Percentiles rank a stretch among this genome's conserved stretches.
These are phyloP conservation scores for Aleiodes alternator DNA, from an alignment of 2,888 invertebrate species.

Conservation along the genomic window DNA sequence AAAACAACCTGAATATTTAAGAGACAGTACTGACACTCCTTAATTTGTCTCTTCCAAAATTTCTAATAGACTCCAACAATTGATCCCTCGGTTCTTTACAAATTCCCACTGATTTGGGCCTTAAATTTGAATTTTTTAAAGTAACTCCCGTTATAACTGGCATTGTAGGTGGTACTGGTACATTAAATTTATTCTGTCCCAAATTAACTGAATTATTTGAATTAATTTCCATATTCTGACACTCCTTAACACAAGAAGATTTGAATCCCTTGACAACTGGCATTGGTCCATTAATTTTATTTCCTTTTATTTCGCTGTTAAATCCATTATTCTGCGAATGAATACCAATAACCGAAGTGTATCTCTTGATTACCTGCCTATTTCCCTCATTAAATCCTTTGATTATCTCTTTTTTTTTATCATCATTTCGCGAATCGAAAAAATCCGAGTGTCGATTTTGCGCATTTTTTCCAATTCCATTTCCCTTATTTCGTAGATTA, in stretches of 20 bases:
- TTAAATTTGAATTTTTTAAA: constrained; percentile 65
- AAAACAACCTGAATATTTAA: constrained; percentile 35
- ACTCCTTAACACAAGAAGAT: constrained; percentile 11
- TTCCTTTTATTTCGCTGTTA: neutral
- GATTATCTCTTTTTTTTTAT: constrained; percentile 41
- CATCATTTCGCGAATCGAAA: constrained; percentile 49
- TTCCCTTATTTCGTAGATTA: constrained; percentile 57
- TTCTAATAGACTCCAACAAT: constrained; percentile 83
- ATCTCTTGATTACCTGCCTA: constrained; percentile 56
- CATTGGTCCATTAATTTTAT: constrained; percentile 58
- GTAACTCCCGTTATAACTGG: constrained; percentile 73
- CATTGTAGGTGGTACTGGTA: constrained; percentile 67
- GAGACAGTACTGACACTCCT: constrained; percentile 63
- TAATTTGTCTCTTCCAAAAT: constrained; percentile 76
- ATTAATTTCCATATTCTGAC: neutral
- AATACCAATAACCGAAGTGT: constrained; percentile 67
- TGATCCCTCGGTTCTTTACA: constrained; percentile 80
- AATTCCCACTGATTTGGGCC: constrained; percentile 62
- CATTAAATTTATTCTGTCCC: constrained; percentile 4
- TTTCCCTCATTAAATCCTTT: constrained; percentile 27
- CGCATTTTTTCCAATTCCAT: constrained; percentile 52
- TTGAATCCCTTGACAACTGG: constrained; percentile 66
- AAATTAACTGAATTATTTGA: neutral
- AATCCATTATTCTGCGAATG: constrained; percentile 43
- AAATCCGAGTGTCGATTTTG: constrained; percentile 63